phyloP scores from a whole-genome alignment of 2,888 invertebrate species.

The Psococerastis gibbosa region DNA sequence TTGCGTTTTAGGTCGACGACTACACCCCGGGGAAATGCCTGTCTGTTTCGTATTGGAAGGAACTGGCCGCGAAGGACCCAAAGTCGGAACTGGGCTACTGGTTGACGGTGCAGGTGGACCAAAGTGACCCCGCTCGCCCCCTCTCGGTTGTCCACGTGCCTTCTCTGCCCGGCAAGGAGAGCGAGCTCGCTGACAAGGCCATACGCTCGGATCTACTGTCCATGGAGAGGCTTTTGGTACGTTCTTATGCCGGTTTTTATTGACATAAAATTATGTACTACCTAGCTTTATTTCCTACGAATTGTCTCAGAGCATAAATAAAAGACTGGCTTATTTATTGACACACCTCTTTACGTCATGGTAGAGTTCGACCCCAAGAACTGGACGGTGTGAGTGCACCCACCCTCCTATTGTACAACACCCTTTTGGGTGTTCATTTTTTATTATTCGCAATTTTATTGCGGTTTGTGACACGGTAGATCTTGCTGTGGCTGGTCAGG shows the following conservation, averaged over 20 bases:
- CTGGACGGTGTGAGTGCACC: too few relatives aligned
- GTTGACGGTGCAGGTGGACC: constrained; percentile 74
- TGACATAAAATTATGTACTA: too few relatives aligned
- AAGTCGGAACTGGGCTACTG: constrained; percentile 76
- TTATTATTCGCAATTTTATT: too few relatives aligned
- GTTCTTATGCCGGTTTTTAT: too few relatives aligned
- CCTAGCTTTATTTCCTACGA: too few relatives aligned
- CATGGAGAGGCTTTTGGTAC: constrained; percentile 64
- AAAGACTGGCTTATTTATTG: too few relatives aligned
- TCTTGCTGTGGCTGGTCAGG: background rate
- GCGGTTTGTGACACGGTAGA: too few relatives aligned
- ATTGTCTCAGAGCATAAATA: too few relatives aligned
- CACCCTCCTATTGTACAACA: too few relatives aligned
- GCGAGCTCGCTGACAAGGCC: constrained; percentile 53
- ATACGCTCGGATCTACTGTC: constrained; percentile 82
- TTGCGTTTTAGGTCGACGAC: constrained; percentile 50
- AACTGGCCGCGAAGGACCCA: constrained; percentile 43
- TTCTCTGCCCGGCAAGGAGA: constrained; percentile 43
- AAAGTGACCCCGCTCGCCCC: constrained; percentile 56
- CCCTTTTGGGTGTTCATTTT: too few relatives aligned
- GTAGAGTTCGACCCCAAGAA: too few relatives aligned
- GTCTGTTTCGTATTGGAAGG: constrained; percentile 91
- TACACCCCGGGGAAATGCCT: constrained; percentile 77
- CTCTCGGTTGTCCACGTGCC: constrained; percentile 50
- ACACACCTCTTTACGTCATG: too few relatives aligned